Percentiles rank a stretch among this genome's conserved stretches.
Conservation (phyloP, 1,140 invertebrate genomes). For the Drosophila serrata region DNA sequence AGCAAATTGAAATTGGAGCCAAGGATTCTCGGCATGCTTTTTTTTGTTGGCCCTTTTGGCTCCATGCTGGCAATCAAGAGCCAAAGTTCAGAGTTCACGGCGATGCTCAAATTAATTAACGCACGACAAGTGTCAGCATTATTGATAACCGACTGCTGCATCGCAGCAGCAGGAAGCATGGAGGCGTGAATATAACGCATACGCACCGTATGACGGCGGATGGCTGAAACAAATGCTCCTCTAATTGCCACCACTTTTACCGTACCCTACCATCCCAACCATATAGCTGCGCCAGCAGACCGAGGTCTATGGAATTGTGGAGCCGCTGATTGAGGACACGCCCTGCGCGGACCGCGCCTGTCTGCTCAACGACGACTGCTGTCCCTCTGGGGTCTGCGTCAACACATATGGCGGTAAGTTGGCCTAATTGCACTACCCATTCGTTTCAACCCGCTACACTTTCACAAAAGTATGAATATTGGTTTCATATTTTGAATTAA, state of each 20-base stretch:
- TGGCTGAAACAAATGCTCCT: conserved; percentile 22
- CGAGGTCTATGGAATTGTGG: conserved; percentile 86
- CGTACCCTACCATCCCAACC: not conserved
- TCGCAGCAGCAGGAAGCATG: not conserved
- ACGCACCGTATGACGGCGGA: conserved; percentile 40
- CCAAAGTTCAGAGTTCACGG: conserved; percentile 42
- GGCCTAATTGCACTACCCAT: not conserved
- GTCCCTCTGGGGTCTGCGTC: conserved; percentile 90
- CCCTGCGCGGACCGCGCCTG: conserved; percentile 89
- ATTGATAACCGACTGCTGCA: conserved; percentile 24
- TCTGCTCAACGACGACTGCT: conserved; percentile 91
- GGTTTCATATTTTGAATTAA: no score
- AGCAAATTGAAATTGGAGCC: conserved; percentile 29
- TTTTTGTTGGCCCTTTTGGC: not conserved
- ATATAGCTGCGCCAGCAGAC: conserved; percentile 57
- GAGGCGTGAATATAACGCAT: conserved; percentile 30
- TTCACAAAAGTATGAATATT: not conserved
- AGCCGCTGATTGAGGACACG: conserved; percentile 86
- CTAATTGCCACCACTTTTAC: conserved; percentile 53
- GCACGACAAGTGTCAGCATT: conserved; percentile 5
- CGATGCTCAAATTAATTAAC: conserved; percentile 36
- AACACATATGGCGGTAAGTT: conserved; percentile 90
- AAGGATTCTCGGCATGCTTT: not conserved
- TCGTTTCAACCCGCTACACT: no score
- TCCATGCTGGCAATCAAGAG: conserved; percentile 3